A percentile compares a stretch with the other conserved stretches of the same genome.
Evolutionary conservation across 2,797 vertebrate species (phyloP).

Genomic region (Poecilia picta): DNA sequence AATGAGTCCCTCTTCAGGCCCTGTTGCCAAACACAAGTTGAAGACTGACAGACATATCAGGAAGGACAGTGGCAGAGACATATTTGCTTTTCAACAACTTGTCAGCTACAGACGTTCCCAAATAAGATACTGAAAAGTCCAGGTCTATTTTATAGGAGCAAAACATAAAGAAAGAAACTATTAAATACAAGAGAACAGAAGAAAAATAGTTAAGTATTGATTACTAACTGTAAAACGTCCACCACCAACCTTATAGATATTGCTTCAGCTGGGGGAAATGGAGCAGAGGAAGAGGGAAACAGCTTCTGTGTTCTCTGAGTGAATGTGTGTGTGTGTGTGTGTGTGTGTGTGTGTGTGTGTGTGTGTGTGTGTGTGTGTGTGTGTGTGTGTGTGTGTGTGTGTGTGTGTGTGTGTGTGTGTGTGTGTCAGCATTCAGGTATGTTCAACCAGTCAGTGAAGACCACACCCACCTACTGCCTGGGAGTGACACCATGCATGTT

Average conservation of each 20-base stretch:
- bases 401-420: too few species aligned
- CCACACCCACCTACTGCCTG: too few species aligned
- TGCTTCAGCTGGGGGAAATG: slow-evolving; percentile 6
- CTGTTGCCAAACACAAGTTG: slow-evolving; percentile 55
- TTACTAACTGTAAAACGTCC: slow-evolving; percentile 14
- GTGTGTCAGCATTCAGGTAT: too few species aligned
- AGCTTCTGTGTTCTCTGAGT: slow-evolving; percentile 24
- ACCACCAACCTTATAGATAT: slow-evolving; percentile 15
- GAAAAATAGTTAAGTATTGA: background rate
- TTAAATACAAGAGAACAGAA: background rate
- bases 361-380: too few species aligned
- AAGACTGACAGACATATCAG: slow-evolving; percentile 55
- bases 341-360: too few species aligned
- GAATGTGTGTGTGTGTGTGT: too few species aligned
- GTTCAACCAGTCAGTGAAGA: too few species aligned
- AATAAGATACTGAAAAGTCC: slow-evolving; percentile 7
- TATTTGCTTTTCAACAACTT: slow-evolving; percentile 24
- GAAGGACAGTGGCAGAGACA: slow-evolving; percentile 52
- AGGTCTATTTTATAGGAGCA: background rate
- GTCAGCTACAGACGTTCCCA: background rate
- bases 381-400: too few species aligned
- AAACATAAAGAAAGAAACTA: background rate
- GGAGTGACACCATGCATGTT: too few species aligned
- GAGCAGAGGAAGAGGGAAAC: slow-evolving; percentile 12
- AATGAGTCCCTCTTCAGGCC: slow-evolving; percentile 43